phyloP scores from a whole-genome alignment of 2,888 invertebrate species.

The Phyto melanocephala region DNA sequence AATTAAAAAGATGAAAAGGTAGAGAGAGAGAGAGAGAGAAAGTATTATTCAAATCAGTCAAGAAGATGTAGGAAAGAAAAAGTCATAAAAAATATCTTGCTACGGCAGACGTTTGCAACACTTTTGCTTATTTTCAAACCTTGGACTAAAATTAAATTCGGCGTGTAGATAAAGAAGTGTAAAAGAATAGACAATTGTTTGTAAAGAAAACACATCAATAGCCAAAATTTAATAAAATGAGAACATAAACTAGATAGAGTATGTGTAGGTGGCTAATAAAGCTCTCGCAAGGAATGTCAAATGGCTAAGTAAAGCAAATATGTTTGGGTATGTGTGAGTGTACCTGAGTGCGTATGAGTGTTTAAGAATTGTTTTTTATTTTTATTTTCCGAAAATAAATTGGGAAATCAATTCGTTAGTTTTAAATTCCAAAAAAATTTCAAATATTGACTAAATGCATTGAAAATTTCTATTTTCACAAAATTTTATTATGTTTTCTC shows the following conservation, averaged over 20 bases:
- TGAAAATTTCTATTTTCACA: neutral
- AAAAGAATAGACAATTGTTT: neutral
- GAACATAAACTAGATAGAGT: neutral
- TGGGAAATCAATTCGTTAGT: neutral
- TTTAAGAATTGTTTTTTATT: neutral
- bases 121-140: constrained; percentile 73
- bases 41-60: neutral
- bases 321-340: constrained; percentile 28
- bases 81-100: neutral
- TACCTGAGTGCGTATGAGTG: constrained; percentile 29
- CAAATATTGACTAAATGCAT: constrained; percentile 4
- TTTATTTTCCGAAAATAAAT: neutral
- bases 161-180: neutral
- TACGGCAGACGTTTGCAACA: constrained; percentile 36
- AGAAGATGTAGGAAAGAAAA: neutral
- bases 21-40: neutral
- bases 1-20: neutral
- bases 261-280: constrained; percentile 40
- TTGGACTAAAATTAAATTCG: constrained; percentile 76
- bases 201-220: constrained; percentile 51
- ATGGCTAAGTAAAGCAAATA: neutral
- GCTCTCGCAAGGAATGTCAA: neutral
- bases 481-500: too few species aligned
- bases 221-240: constrained; percentile 45
- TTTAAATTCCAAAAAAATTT: neutral